Evolutionary conservation across 2,888 invertebrate species (phyloP).

Genomic region (Perithous albicinctus): DNA sequence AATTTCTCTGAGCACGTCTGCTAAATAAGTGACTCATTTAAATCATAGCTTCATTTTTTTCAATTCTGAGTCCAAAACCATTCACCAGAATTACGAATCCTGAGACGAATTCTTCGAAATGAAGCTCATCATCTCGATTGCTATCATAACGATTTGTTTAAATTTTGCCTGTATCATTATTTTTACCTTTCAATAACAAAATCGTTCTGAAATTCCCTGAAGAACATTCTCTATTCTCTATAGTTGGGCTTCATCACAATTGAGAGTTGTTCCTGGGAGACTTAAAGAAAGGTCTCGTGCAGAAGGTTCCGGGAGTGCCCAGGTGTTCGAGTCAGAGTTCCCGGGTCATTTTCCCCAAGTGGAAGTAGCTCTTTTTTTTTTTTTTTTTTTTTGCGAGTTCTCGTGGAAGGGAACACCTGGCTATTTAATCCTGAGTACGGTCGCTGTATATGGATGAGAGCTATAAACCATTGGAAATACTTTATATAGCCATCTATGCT

Average conservation of each 20-base stretch:
- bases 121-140: background rate
- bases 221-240: background rate
- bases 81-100: constrained; percentile 8
- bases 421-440: constrained; percentile 43
- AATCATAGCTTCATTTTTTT: background rate
- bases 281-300: constrained; percentile 8
- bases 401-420: constrained; percentile 63
- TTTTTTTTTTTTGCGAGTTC: constrained; percentile 48
- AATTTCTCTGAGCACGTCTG: background rate
- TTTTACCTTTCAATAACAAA: too few species aligned
- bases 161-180: too few species aligned
- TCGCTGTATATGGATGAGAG: constrained; percentile 1
- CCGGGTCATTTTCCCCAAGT: constrained; percentile 57
- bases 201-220: too few species aligned
- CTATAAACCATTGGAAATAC: constrained; percentile 49
- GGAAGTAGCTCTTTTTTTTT: constrained; percentile 33
- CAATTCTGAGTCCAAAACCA: constrained; percentile 25
- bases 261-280: background rate
- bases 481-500: constrained; percentile 28
- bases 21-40: constrained; percentile 39
- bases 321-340: constrained; percentile 54
- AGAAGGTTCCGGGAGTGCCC: constrained; percentile 48
- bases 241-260: constrained; percentile 17
- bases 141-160: too few species aligned
- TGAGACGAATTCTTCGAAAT: background rate